Base-by-base conservation (phyloP, 1,140 invertebrate genomes). In the Lerema accius region DNA sequence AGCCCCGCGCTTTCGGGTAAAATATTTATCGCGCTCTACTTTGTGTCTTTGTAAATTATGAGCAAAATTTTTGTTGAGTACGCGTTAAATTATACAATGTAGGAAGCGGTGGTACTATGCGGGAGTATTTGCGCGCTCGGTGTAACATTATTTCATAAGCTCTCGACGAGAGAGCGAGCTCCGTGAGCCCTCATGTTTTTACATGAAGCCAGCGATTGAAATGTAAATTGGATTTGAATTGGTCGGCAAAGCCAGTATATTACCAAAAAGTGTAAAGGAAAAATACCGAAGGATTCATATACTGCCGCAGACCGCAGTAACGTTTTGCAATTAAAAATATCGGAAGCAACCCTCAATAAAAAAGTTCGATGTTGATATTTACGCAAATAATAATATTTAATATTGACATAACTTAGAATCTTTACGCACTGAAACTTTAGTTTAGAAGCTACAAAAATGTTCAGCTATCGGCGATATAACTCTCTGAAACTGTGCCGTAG, bases 181-280 rank as follows among this genome's bases (percentile, higher is more conserved):
- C 56, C 45, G 42, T 58, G 56, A 59, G 56, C 23, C 19, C 76
- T 84, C 80, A 82, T 86, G 83, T 86, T 81, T 82, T 82, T 81
- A 78, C 81, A 84, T 82, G 80, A 84, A 77, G 64, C 78, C 49
- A 50, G 51, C 81, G 75, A 86, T 86, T 86, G 78, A 86, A 80
- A 86, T 84, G 81, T 82, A 86, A 82, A 86, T 84, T 82, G 75
- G 72, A 73, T 80, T 76, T 67, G 74, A 81, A 84, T 75, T 81
- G 76, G 78, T 78, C 76, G 70, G 67, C 72, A 77, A 77, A 77
- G n/a, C 72, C 74, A 78, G 69, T 67, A 73, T 78, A 78, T 76
- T 78, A 75, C 59, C 67, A 75, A 78, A 80, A 72, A 70, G 61
- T 71, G 61, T 39, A 62, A 67, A 64, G 55, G 66, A 72, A 78